Evolutionary conservation across 2,888 invertebrate species (phyloP), one percentile per base, ranked within the genome.

Genomic region (Nudaria mundana): DNA sequence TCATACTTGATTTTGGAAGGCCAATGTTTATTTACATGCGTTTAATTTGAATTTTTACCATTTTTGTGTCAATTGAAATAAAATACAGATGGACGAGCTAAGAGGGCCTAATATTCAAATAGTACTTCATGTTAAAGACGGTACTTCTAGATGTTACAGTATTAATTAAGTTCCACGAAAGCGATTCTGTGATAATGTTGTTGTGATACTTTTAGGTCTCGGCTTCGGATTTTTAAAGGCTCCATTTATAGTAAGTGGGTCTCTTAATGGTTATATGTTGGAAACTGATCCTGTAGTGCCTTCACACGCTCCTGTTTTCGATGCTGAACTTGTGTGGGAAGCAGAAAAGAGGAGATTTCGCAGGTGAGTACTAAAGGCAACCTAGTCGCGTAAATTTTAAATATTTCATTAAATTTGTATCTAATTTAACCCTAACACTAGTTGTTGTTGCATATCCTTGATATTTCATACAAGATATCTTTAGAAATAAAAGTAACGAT

Each of bases 251-350:
- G 86, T 93, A 23, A 89, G 90, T 47, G 92, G 92, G 2, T 91
- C 92, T 25, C 71, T 93, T 3, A 92, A 93, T 79, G 91, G 92
- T 1, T 91, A 92, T 51, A 90, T 91, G 65, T 75, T 93, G 57
- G 93, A 95, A 74, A 92, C 94, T 0, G 93, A 94, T 63, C 87
- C 91, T 8, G 89, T 90, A 5, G 83, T 90, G 1, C 87, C 92
- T 0, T 82, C 86, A 18, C 88, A 91, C 30, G 80, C 89, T 38
- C 93, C 93, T 1, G 77, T 90, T 29, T 94, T 94, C 67, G 92
- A 92, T 48, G 93, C 93, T 13, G 94, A 94, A 69, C 90, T 95
- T 38, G 91, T 94, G 34, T 95, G 95, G 95, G 94, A 95, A 73
- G 92, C 93, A 2, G 93, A 94, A 55, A 93, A 93, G 76, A 90